Percentiles rank a stretch among this genome's conserved stretches.
Evolutionary conservation across 2,888 invertebrate species (phyloP).

Genomic region (Pycnomerus fuliginosus): DNA sequence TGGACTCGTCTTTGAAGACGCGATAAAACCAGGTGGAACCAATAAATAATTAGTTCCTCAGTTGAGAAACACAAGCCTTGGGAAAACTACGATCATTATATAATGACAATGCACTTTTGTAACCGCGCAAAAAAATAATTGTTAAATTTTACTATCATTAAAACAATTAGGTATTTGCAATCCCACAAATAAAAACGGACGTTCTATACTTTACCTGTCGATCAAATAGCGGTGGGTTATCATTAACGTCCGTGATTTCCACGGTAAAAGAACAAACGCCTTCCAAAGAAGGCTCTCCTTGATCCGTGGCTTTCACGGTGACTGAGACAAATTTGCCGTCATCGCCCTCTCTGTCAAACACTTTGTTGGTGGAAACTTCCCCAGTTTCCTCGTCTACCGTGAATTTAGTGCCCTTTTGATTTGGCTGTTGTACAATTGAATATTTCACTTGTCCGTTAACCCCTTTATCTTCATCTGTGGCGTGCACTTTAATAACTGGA

Average conservation of each 20-base stretch:
- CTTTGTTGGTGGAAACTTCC: conserved; percentile 92
- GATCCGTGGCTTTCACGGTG: conserved; percentile 97
- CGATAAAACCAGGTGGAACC: no score
- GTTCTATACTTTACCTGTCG: conserved; percentile 82
- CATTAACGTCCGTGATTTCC: conserved; percentile 96
- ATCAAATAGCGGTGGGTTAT: conserved; percentile 93
- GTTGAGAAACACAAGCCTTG: no score
- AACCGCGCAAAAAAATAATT: no score
- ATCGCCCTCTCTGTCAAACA: conserved; percentile 95
- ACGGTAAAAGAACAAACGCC: conserved; percentile 98
- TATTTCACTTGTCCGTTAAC: conserved; percentile 95
- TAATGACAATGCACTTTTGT: no score
- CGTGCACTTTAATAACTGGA: conserved; percentile 88
- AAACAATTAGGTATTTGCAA: no score
- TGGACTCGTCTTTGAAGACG: no score
- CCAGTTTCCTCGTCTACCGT: conserved; percentile 95
- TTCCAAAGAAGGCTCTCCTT: conserved; percentile 96
- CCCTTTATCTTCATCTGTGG: conserved; percentile 94
- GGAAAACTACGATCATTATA: no score
- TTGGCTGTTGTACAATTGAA: conserved; percentile 94
- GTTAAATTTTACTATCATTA: no score
- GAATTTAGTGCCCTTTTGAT: conserved; percentile 93
- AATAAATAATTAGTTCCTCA: no score
- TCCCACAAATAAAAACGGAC: no score
- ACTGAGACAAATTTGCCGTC: conserved; percentile 96